Conservation (phyloP, 1,140 invertebrate species). For the Panagrolaimus sp. region DNA sequence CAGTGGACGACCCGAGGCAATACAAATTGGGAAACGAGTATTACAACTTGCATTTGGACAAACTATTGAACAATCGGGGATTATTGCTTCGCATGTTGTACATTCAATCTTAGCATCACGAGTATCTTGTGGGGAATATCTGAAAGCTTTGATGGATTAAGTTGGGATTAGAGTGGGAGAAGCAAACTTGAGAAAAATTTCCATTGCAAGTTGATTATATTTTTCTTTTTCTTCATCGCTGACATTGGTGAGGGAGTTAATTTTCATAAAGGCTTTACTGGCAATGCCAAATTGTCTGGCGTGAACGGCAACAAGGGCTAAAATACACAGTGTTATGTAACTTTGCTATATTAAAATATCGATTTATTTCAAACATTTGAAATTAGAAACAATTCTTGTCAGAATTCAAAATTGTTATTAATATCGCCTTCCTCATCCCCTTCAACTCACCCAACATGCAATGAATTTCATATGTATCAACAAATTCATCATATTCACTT, state of each 20-base stretch:
- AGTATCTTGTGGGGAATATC: constrained; percentile 69
- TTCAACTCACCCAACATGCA: constrained; percentile 62
- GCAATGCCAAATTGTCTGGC: constrained; percentile 74
- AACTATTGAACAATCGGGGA: constrained; percentile 70
- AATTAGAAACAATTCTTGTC: too few relatives aligned
- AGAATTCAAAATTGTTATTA: too few relatives aligned
- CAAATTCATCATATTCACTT: constrained; percentile 74
- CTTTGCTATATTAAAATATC: too few relatives aligned
- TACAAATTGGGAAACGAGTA: constrained; percentile 74
- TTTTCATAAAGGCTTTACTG: constrained; percentile 86
- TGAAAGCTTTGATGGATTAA: constrained; percentile 42
- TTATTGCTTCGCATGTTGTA: constrained; percentile 68
- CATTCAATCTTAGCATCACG: constrained; percentile 67
- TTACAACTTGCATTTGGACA: constrained; percentile 74
- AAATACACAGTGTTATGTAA: constrained; percentile 18
- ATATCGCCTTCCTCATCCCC: too few relatives aligned
- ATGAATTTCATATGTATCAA: constrained; percentile 72
- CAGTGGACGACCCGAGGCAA: constrained; percentile 74
- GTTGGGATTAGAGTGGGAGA: background rate
- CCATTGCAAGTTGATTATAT: constrained; percentile 74
- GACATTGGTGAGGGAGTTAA: constrained; percentile 70
- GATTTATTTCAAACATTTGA: too few relatives aligned
- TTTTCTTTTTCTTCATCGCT: constrained; percentile 64
- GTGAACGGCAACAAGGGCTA: constrained; percentile 71
- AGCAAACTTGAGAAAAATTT: constrained; percentile 73